phyloP scores from a whole-genome alignment of 2,113 vertebrate genomes.

The Esox niger region DNA sequence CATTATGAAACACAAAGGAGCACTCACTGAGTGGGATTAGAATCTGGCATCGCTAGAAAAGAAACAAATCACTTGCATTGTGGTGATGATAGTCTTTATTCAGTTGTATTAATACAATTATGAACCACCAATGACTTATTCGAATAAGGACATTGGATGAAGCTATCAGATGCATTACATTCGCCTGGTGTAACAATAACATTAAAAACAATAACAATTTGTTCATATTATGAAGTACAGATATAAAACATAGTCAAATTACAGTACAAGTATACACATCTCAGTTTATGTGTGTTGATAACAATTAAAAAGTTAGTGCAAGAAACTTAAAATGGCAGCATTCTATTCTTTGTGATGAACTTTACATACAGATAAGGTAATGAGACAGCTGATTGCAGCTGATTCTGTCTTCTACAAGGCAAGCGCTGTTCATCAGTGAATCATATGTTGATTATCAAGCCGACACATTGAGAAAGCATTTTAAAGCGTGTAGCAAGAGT shows the following conservation, averaged over 20 bases:
- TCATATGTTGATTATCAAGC: constrained; percentile 18
- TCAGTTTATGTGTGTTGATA: neutral
- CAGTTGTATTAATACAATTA: neutral
- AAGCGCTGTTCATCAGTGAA: constrained; percentile 28
- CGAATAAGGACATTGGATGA: neutral
- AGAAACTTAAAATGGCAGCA: neutral
- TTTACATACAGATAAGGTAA: constrained; percentile 18
- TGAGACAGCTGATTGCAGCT: constrained; percentile 27
- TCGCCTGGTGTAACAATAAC: neutral
- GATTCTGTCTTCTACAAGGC: constrained; percentile 31
- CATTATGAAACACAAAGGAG: too few species aligned
- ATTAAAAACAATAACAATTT: neutral
- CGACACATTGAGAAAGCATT: constrained; percentile 32
- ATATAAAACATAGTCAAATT: neutral
- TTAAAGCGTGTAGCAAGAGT: constrained; percentile 36
- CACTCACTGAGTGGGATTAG: too few species aligned
- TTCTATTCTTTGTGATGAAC: neutral
- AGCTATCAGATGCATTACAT: neutral
- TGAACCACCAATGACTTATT: too few species aligned
- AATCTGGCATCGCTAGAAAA: too few species aligned
- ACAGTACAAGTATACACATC: neutral
- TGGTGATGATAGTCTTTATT: neutral
- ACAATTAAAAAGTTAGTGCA: neutral
- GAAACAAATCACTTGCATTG: neutral
- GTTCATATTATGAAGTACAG: neutral